Conservation (phyloP, 2,113 vertebrate species). For the Peromyscus leucopus region DNA sequence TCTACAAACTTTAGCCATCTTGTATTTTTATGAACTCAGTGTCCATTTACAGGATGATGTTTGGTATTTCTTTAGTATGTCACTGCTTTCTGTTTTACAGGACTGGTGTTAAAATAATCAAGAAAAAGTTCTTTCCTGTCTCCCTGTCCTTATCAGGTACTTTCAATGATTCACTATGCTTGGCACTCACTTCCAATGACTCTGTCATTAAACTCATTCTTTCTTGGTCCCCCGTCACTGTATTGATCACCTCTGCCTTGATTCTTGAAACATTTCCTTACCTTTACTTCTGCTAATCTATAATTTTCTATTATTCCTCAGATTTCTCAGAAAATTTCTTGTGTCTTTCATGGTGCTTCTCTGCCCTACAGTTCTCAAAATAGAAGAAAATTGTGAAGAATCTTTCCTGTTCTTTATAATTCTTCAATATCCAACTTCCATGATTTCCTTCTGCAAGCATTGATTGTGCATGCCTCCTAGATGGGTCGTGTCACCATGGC, state of each 20-base stretch:
- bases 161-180: neutral
- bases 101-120: neutral
- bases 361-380: neutral
- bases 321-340: neutral
- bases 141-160: neutral
- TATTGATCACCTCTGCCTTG: neutral
- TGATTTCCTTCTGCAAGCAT: neutral
- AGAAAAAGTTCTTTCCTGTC: neutral
- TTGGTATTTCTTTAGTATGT: neutral
- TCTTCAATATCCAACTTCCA: neutral
- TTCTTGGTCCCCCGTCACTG: neutral
- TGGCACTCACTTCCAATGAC: constrained; percentile 19
- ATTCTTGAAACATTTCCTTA: neutral
- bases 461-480: neutral
- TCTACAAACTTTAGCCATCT: neutral
- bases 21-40: neutral
- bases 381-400: neutral
- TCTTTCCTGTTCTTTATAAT: neutral
- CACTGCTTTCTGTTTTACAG: neutral
- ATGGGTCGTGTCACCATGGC: neutral
- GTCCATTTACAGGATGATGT: neutral
- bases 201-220: neutral
- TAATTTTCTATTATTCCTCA: neutral
- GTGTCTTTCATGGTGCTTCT: neutral
- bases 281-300: neutral